phyloP scores from a whole-genome alignment of 2,888 invertebrate genomes.

The Glaucopsyche alexis region DNA sequence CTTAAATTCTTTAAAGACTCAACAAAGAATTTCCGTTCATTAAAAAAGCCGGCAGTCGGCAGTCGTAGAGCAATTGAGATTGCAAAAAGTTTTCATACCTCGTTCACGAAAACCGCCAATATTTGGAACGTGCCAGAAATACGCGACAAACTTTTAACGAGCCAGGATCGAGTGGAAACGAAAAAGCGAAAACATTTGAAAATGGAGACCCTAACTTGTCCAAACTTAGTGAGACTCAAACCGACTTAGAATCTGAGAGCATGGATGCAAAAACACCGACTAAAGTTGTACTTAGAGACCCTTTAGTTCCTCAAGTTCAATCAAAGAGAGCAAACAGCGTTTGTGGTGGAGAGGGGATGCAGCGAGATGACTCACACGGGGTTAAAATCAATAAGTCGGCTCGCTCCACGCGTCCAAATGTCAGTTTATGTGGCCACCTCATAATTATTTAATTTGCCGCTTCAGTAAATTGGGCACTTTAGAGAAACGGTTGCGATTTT shows the following conservation, averaged over 20 bases:
- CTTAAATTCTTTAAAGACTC: background rate
- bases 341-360: conserved; percentile 50
- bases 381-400: conserved; percentile 70
- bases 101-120: conserved; percentile 29
- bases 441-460: conserved; percentile 29
- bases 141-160: conserved; percentile 54
- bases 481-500: conserved; percentile 21
- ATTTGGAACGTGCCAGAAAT: conserved; percentile 34
- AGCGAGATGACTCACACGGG: conserved; percentile 67
- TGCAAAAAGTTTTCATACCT: conserved; percentile 27
- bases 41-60: conserved; percentile 19
- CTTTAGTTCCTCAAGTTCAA: conserved; percentile 65
- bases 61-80: conserved; percentile 22
- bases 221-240: background rate
- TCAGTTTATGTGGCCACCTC: conserved; percentile 38
- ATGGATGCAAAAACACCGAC: conserved; percentile 46
- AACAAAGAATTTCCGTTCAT: conserved; percentile 19
- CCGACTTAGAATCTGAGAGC: background rate
- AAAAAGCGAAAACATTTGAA: conserved; percentile 39
- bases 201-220: background rate
- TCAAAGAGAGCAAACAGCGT: conserved; percentile 68
- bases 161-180: conserved; percentile 50
- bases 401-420: conserved; percentile 38
- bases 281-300: conserved; percentile 53
- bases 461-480: conserved; percentile 34